phyloP scores from a whole-genome alignment of 2,797 vertebrate species.

The Scomberomorus guttatus region DNA sequence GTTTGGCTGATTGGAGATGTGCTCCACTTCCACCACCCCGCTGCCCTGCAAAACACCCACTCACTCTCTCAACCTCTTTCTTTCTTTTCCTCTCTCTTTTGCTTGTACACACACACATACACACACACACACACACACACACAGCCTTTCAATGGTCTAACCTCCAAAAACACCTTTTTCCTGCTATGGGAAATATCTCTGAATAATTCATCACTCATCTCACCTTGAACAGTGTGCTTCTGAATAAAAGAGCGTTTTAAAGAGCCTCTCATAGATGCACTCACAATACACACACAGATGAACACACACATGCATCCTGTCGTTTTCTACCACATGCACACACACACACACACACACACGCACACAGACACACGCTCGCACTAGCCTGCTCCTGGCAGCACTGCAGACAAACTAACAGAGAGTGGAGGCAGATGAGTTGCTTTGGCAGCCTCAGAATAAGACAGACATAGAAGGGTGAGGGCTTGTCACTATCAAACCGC shows the following conservation, averaged over 20 bases:
- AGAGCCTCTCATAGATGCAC: conserved; percentile 72
- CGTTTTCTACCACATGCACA: conserved; percentile 13
- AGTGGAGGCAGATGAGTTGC: conserved; percentile 78
- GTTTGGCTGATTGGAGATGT: conserved; percentile 71
- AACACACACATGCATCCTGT: conserved; percentile 35
- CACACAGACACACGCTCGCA: conserved; percentile 13
- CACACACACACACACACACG: conserved; percentile 47
- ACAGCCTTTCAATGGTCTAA: conserved; percentile 73
- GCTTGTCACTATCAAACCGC: conserved; percentile 77
- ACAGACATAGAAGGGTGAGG: conserved; percentile 68
- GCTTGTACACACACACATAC: conserved; percentile 41
- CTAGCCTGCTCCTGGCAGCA: conserved; percentile 70
- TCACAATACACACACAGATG: conserved; percentile 49
- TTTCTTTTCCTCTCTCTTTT: conserved; percentile 18
- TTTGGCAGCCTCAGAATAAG: conserved; percentile 76
- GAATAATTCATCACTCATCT: conserved; percentile 84
- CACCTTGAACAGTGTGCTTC: conserved; percentile 81
- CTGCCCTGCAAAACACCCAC: conserved; percentile 74
- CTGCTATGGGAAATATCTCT: conserved; percentile 76
- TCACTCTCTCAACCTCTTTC: conserved; percentile 44
- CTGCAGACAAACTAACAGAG: conserved; percentile 75
- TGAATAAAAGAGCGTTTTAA: conserved; percentile 83
- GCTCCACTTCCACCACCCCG: conserved; percentile 59
- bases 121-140: conserved; percentile 40
- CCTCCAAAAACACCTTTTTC: conserved; percentile 80